Percentiles rank a stretch among this genome's conserved stretches.
These are phyloP conservation scores for Metopia argyrocephala DNA, from an alignment of 2,888 invertebrate genomes.

Conservation along the genomic window DNA sequence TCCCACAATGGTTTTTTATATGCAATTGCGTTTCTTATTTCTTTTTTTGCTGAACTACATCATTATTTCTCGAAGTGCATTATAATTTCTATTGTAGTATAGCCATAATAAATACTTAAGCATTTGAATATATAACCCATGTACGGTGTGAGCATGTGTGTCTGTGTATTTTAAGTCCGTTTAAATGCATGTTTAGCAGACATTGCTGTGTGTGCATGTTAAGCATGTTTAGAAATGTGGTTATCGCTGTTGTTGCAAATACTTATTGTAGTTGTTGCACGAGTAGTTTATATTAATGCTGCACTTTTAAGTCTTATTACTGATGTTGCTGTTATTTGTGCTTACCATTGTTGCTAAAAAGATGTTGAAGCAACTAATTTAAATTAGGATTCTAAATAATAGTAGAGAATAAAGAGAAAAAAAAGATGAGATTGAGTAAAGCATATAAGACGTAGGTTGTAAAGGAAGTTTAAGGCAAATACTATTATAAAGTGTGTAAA, in stretches of 20 bases:
- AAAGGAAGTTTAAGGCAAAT: neutral
- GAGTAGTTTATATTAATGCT: constrained; percentile 32
- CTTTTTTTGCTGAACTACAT: too few relatives aligned
- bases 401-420: neutral
- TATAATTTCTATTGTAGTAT: constrained; percentile 2
- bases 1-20: too few relatives aligned
- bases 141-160: neutral
- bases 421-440: neutral
- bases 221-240: neutral
- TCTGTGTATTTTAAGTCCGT: neutral
- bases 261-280: neutral
- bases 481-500: too few relatives aligned
- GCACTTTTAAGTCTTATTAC: neutral
- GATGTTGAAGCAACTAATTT: constrained; percentile 53
- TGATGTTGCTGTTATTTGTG: neutral
- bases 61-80: constrained; percentile 5
- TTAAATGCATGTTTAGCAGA: neutral
- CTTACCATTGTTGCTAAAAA: constrained; percentile 1
- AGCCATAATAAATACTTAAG: constrained; percentile 14
- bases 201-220: neutral
- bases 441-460: neutral
- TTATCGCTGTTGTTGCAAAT: neutral
- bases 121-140: neutral
- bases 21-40: neutral
- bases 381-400: constrained; percentile 50